A percentile compares a stretch with the other conserved stretches of the same genome.
Conservation (phyloP, 92 coral and sea anemone species). For the Zoanthus sansibaricus region DNA sequence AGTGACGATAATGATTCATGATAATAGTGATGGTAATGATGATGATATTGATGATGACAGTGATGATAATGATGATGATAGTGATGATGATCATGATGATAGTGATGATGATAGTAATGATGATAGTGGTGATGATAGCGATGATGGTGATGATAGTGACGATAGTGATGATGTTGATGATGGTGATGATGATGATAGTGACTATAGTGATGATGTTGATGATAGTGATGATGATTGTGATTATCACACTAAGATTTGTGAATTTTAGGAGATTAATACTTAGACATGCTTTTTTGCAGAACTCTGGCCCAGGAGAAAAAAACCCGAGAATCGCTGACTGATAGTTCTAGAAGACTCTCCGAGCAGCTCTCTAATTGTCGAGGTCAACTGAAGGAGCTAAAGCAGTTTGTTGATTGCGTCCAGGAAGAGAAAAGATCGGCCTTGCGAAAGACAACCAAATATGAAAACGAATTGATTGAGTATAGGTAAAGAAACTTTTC, state of each 20-base stretch:
- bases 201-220: not conserved
- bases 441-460: not conserved
- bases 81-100: too few relatives aligned
- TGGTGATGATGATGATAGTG: not conserved
- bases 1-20: too few relatives aligned
- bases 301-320: conserved; percentile 12
- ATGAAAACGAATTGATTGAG: conserved; percentile 1
- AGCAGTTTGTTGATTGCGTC: not conserved
- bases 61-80: too few relatives aligned
- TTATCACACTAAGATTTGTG: too few relatives aligned
- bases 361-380: conserved; percentile 9
- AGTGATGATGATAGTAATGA: too few relatives aligned
- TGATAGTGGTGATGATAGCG: too few relatives aligned
- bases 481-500: conserved; percentile 2
- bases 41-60: too few relatives aligned
- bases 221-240: not conserved
- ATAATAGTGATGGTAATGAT: too few relatives aligned
- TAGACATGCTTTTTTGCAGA: not conserved
- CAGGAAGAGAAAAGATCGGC: conserved; percentile 24
- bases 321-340: conserved; percentile 9
- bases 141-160: not conserved
- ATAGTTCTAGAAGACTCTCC: conserved; percentile 21
- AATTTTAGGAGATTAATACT: not conserved
- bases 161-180: not conserved
- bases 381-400: not conserved